These are phyloP conservation scores for Vespertilio murinus DNA, from an alignment of 2,797 vertebrate species.

Conservation along the genomic window DNA sequence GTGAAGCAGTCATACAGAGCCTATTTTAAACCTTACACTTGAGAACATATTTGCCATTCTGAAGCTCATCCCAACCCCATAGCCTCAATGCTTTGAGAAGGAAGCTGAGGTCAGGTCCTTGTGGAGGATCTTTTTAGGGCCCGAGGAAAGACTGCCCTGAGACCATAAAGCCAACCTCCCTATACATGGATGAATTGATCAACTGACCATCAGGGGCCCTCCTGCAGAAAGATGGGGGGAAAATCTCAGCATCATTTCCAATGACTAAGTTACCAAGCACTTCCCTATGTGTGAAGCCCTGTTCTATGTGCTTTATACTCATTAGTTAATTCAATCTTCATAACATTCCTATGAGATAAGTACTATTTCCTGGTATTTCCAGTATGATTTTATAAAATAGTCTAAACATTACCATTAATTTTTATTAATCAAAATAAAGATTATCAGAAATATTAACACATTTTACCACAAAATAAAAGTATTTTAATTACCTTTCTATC, in stretches of 20 bases:
- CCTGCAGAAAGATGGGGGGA: background rate
- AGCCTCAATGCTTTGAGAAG: background rate
- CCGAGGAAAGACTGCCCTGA: background rate
- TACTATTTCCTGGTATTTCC: background rate
- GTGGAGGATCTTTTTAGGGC: background rate
- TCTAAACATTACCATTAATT: background rate
- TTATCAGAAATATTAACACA: conserved; percentile 16
- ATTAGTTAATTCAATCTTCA: background rate
- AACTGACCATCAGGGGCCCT: background rate
- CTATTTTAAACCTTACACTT: background rate
- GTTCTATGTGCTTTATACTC: background rate
- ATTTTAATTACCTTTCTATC: background rate
- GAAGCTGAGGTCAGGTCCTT: background rate
- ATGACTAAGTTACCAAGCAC: background rate
- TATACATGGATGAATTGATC: background rate
- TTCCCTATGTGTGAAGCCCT: background rate
- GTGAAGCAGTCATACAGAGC: background rate
- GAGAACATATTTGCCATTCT: background rate
- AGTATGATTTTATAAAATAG: conserved; percentile 4
- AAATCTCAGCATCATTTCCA: background rate
- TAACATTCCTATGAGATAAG: background rate
- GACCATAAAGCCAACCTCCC: background rate
- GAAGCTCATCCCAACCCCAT: background rate
- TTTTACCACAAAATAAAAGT: background rate
- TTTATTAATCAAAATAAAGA: background rate